Evolutionary conservation across 2,113 vertebrate species (phyloP).

Genomic region (Corapipo altera): DNA sequence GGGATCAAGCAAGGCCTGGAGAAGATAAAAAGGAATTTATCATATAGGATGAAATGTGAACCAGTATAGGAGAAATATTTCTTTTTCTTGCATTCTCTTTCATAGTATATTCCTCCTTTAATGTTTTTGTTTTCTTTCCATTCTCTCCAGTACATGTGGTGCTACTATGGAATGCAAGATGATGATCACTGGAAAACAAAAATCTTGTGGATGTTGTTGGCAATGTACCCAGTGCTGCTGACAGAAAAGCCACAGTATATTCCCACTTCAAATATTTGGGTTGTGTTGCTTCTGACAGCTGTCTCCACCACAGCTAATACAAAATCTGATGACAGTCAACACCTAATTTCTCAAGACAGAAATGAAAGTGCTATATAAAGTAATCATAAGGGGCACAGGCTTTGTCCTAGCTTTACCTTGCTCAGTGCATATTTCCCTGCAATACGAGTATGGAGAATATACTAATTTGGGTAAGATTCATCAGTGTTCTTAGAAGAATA

Average conservation of each 20-base stretch:
- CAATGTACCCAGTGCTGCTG: neutral
- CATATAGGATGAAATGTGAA: neutral
- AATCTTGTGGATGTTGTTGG: neutral
- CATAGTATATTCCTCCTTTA: neutral
- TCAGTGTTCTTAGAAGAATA: neutral
- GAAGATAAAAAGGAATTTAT: neutral
- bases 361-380: neutral
- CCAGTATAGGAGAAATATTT: neutral
- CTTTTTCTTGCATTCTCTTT: neutral
- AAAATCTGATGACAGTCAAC: neutral
- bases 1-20: neutral
- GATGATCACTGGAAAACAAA: neutral
- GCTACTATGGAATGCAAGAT: neutral
- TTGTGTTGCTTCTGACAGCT: slow-evolving; percentile 14
- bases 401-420: neutral
- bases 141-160: neutral
- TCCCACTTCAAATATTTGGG: neutral
- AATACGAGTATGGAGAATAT: neutral
- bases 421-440: neutral
- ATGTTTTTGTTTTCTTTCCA: neutral
- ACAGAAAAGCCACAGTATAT: slow-evolving; percentile 14
- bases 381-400: neutral
- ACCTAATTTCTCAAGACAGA: slow-evolving; percentile 21
- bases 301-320: neutral
- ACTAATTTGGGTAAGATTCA: neutral